Conservation (phyloP, 2,888 invertebrate genomes). For the Corythucha ciliata region DNA sequence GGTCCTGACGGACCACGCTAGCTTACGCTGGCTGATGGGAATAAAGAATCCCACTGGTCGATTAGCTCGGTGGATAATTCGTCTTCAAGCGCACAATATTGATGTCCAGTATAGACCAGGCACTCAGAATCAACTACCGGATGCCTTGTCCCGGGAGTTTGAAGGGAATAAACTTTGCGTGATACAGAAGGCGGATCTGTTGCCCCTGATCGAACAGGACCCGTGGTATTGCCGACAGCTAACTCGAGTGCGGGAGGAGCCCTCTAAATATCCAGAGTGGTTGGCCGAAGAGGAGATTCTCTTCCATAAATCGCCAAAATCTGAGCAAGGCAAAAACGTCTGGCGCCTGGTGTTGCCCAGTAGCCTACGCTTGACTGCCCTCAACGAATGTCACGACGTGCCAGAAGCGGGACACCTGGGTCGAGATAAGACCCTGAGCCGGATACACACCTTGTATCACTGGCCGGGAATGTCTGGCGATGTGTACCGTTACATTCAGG, state of each 20-base stretch:
- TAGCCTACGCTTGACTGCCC: conserved; percentile 9
- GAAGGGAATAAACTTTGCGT: not conserved
- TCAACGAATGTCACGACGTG: conserved; percentile 23
- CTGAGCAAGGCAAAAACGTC: conserved; percentile 9
- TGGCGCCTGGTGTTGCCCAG: conserved; percentile 22
- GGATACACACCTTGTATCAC: conserved; percentile 14
- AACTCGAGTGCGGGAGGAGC: conserved; percentile 8
- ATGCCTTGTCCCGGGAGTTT: conserved; percentile 10
- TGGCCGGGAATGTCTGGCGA: conserved; percentile 18
- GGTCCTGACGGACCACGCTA: conserved; percentile 35
- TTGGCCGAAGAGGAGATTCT: conserved; percentile 4
- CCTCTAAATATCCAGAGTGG: conserved; percentile 19
- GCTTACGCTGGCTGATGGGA: conserved; percentile 32
- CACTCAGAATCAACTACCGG: conserved; percentile 12
- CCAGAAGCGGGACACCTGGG: conserved; percentile 22
- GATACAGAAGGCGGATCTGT: too few species aligned
- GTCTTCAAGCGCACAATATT: conserved; percentile 29
- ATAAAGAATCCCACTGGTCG: conserved; percentile 32
- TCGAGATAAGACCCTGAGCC: conserved; percentile 21
- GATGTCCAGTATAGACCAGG: conserved; percentile 22
- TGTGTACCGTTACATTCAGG: conserved; percentile 8
- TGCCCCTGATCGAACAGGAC: too few species aligned
- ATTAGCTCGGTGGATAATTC: conserved; percentile 33
- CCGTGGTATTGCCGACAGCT: conserved; percentile 26
- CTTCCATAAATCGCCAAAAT: too few species aligned